phyloP scores from a whole-genome alignment of 2,797 vertebrate genomes.

The Hydrolagus colliei region DNA sequence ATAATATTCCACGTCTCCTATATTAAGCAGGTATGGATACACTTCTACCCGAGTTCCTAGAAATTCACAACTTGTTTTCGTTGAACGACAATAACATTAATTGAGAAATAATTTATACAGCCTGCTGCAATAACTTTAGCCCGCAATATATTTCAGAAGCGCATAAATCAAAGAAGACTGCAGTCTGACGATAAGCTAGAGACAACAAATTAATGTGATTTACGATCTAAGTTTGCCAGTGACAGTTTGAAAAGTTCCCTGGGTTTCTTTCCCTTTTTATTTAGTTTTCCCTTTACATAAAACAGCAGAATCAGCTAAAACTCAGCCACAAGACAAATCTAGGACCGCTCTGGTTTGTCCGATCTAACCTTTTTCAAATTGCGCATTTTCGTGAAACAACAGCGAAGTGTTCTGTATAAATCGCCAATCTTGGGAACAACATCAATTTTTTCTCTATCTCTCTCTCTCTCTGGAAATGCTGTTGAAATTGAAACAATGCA shows the following conservation, averaged over 20 bases:
- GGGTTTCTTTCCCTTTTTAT: conserved; percentile 50
- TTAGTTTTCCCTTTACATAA: conserved; percentile 51
- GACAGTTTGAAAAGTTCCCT: conserved; percentile 65
- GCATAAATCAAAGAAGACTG: conserved; percentile 72
- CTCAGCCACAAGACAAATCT: conserved; percentile 43
- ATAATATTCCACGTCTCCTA: conserved; percentile 9
- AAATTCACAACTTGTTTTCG: conserved; percentile 26
- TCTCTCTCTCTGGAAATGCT: conserved; percentile 38
- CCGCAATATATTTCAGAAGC: conserved; percentile 63
- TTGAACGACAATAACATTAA: conserved; percentile 29
- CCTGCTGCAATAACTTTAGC: conserved; percentile 50
- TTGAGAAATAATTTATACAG: conserved; percentile 32
- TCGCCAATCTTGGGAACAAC: conserved; percentile 43
- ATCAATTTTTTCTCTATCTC: conserved; percentile 31
- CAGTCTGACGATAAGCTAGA: conserved; percentile 61
- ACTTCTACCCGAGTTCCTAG: neutral
- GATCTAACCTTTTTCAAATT: conserved; percentile 57
- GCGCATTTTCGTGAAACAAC: conserved; percentile 51
- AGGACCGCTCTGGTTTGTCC: conserved; percentile 43
- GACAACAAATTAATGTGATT: conserved; percentile 80
- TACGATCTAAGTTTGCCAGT: conserved; percentile 72
- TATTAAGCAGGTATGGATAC: neutral
- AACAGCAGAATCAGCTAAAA: conserved; percentile 54
- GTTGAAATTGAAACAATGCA: conserved; percentile 60
- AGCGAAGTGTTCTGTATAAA: conserved; percentile 43